Evolutionary conservation across 2,113 vertebrate species (phyloP), one percentile per base, ranked within the genome.

Genomic region (Meles meles): DNA sequence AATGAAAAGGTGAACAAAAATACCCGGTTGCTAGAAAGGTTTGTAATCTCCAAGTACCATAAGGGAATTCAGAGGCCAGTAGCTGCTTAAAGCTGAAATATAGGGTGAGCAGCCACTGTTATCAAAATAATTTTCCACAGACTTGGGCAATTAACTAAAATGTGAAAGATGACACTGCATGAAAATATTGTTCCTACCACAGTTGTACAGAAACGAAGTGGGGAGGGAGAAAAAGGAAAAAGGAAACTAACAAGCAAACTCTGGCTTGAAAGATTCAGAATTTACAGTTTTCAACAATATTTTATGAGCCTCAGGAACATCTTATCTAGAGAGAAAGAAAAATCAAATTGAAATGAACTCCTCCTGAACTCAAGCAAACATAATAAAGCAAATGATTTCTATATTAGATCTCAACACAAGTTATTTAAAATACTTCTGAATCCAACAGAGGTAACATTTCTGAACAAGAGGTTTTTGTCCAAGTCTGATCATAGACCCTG

Each of bases 1-100:
- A 89, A 74, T 85, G 77, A 92, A 97, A 94, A 89, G 90, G 88
- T 65, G 67, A 96, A 39, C n/a, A 88, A 89, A 96, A 98, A 91
- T 90, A 93, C 23, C 21, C 42, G 83, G 55, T 76, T 81, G 65
- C 79, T 82, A 49, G 95, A 88, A 94, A 55, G 52, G 42, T 83
- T 84, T 97, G 18, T 44, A 89, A 95, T 94, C 76, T 69, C 47
- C 23, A 63, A 95, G 47, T 44, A n/a, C 34, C 47, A 13, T 42
- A 47, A 39, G 11, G 9, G 25, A 91, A 93, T 61, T 85, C 71
- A 89, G 85, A 93, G 37, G 27, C 34, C 39, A 52, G 49, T 31
- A 67, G 44, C 61, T 0, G 5, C 21, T 94, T 65, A 76, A 83
- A 59, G 29, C 31, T 82, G 47, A 93, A 94, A 49, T 79, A 63